Evolutionary conservation across 1,140 invertebrate genomes (phyloP), one percentile per base, ranked within the genome.

Genomic region (Drosophila elegans): DNA sequence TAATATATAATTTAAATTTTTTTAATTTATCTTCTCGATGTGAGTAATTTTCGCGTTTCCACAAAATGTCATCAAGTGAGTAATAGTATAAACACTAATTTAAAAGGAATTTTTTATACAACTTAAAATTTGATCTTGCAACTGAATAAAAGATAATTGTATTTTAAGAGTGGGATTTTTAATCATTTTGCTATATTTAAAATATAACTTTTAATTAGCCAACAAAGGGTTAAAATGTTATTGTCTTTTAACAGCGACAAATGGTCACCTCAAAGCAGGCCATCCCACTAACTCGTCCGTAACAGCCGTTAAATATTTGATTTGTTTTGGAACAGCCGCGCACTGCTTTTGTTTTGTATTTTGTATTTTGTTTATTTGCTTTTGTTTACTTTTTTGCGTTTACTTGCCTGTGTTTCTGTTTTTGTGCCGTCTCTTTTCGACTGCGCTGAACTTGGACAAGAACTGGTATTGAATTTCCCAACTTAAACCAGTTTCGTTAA

Each of bases 391-490:
- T 51, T 49, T 61, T 67, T 66, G 60, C 16, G 10, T 56, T 74
- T 62, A 59, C 16, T 29, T 67, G 77, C 63, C 32, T 46, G 63
- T 69, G 53, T 48, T 67, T 80, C 57, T 82, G 79, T 82, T 82
- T 60, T 73, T 57, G 60, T 69, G 69, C 78, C 42, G 61, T 56
- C 73, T 80, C 57, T 72, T 64, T 78, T 61, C 21, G 27, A 42
- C 41, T 45, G 13, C 74, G 76, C 57, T 88, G 84, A 88, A 88
- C 83, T 88, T 88, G 84, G 80, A 77, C 72, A 66, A 60, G 69
- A 85, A 78, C 82, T 77, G 82, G 82, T 77, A 88, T 88, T 86
- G 75, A 79, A 74, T 82, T 76, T 63, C 41, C 9, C 34, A 39
- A 42, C 36, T 27, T 29, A 32, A 45, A 69, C 49, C 49, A 32